Evolutionary conservation across 2,888 invertebrate species (phyloP).

Genomic region (Phorcus lineatus): DNA sequence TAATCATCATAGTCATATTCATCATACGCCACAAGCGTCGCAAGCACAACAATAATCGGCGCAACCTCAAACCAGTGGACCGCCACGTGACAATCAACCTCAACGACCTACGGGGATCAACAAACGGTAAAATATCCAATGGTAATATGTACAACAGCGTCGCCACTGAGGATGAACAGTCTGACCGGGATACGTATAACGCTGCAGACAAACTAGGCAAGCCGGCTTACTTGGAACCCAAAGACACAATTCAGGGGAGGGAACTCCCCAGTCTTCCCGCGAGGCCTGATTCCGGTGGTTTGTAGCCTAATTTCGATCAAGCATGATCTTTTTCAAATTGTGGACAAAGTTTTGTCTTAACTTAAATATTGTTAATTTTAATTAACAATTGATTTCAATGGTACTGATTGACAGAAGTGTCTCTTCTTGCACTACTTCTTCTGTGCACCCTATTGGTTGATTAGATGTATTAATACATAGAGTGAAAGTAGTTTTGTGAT

Average conservation of each 20-base stretch:
- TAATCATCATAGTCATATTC: conserved; percentile 84
- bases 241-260: conserved; percentile 69
- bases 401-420: conserved; percentile 1
- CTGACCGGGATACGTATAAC: conserved; percentile 65
- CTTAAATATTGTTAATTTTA: background rate
- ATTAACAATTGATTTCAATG: background rate
- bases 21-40: conserved; percentile 75
- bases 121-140: conserved; percentile 72
- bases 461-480: background rate
- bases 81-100: conserved; percentile 81
- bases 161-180: conserved; percentile 72
- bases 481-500: conserved; percentile 9
- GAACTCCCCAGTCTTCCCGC: conserved; percentile 72
- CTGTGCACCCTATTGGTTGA: background rate
- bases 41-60: conserved; percentile 68
- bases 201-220: conserved; percentile 59
- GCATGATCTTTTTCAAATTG: conserved; percentile 31
- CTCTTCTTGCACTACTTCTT: background rate
- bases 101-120: conserved; percentile 77
- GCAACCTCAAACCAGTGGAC: conserved; percentile 63
- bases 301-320: conserved; percentile 33
- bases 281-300: conserved; percentile 52
- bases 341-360: background rate
- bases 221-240: conserved; percentile 60
- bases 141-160: conserved; percentile 76